Conservation (phyloP, 2,113 vertebrate genomes). For the Brienomyrus longianalis region DNA sequence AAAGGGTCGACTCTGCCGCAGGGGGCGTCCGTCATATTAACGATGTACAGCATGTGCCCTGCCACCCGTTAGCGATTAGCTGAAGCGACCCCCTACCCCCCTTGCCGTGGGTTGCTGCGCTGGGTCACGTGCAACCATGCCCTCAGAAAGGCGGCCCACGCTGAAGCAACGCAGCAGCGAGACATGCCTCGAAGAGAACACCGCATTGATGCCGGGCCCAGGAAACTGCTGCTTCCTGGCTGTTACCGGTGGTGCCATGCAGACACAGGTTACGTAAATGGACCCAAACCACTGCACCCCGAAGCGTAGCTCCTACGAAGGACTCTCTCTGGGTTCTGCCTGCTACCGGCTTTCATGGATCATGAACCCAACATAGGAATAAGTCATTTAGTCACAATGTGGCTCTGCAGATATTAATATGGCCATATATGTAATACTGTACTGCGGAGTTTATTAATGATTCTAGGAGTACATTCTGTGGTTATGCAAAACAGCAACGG, state of each 20-base stretch:
- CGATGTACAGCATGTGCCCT: background rate
- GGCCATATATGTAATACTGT: background rate
- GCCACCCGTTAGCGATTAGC: constrained; percentile 22
- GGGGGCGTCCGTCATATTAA: constrained; percentile 18
- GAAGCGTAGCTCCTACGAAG: background rate
- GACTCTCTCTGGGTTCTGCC: background rate
- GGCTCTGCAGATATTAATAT: background rate
- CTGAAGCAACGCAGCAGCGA: background rate
- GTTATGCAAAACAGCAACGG: background rate
- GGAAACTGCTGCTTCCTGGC: background rate
- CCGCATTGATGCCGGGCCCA: background rate
- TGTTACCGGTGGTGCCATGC: background rate
- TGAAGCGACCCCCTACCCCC: constrained; percentile 8
- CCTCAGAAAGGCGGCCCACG: background rate
- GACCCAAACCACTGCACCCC: background rate
- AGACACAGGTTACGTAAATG: background rate
- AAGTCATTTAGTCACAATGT: background rate
- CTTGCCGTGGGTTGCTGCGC: too few species aligned
- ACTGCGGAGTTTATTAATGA: background rate
- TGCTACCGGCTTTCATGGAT: background rate
- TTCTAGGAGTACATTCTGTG: background rate
- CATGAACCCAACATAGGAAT: background rate
- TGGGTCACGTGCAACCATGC: background rate
- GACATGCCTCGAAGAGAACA: background rate
- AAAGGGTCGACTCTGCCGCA: constrained; percentile 22